Base-by-base conservation (phyloP, 1,140 invertebrate species). In the Eriocheir sinensis region DNA sequence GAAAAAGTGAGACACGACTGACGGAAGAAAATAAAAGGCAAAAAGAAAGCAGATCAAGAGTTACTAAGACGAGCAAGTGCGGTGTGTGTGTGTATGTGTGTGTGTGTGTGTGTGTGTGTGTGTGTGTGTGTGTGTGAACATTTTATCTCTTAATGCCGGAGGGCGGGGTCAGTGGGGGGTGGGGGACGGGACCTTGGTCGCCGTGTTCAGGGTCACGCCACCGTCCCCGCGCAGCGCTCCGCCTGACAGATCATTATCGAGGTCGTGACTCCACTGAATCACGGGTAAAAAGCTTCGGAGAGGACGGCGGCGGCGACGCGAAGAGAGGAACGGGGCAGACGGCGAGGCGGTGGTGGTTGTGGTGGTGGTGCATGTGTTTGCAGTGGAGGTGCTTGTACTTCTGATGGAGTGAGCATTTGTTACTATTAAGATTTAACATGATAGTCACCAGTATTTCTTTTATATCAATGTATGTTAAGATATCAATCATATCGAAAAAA, bases 201-300 rank as follows among this genome's bases (percentile, higher is more conserved):
- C 8, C 27, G 27, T n/a, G 2, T n/a, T 72, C 60, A 72, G 1
- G 27, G 60, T 72, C 21, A 72, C 17, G 60, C 27, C 60, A 21
- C 21, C 60, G 60, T 72, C 60, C 27, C 60, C 21, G 60, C 60
- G 4, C 60, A 12, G 27, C 60, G 60, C 21, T 72, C n/a, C 60
- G n/a, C n/a, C 60, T 72, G 60, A 72, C 60, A 72, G 60, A 72
- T 72, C 60, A 72, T 72, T 72, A 72, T 72, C 60, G 60, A n/a
- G 60, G 60, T 72, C 60, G 60, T 72, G 60, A 72, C 60, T 72
- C 1, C n/a, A n/a, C 21, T 72, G 6, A 21, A 21, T 2, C 60
- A 21, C 21, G 60, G n/a, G n/a, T 72, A 72, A 72, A 72, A 72
- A 72, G 60, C 21, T 72, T n/a, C 8, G 21, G 8, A n/a, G 60